Evolutionary conservation across 2,797 vertebrate species (phyloP).

Genomic region (Synaphobranchus kaupii): DNA sequence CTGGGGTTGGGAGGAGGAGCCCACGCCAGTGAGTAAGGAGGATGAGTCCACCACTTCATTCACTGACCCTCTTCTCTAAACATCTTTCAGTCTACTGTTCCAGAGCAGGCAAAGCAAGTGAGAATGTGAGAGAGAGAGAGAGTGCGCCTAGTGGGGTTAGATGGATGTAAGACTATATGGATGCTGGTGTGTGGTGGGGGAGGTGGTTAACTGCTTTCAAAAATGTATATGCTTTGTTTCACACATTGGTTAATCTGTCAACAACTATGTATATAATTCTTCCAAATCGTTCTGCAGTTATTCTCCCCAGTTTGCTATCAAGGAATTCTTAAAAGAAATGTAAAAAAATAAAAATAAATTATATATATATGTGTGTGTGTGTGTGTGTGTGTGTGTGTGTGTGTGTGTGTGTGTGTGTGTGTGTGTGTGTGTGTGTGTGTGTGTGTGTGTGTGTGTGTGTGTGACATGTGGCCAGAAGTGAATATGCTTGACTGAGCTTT

Average conservation of each 20-base stretch:
- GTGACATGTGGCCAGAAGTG: not conserved
- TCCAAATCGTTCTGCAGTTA: not conserved
- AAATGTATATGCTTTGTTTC: not conserved
- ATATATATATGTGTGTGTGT: no score
- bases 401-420: not conserved
- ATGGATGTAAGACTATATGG: not conserved
- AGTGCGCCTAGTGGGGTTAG: not conserved
- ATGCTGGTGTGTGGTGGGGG: slow-evolving; percentile 29
- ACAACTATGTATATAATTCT: not conserved
- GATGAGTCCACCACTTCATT: slow-evolving; percentile 73
- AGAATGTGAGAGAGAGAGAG: slow-evolving; percentile 4
- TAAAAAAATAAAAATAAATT: no score
- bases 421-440: no score
- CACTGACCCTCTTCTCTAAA: slow-evolving; percentile 61
- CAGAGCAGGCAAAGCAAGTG: slow-evolving; percentile 21
- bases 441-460: no score
- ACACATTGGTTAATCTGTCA: not conserved
- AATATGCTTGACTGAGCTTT: not conserved
- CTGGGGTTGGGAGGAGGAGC: slow-evolving; percentile 78
- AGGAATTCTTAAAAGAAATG: not conserved
- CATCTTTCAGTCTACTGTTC: slow-evolving; percentile 55
- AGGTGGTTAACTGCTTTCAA: slow-evolving; percentile 1
- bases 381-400: not conserved
- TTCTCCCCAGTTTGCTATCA: not conserved
- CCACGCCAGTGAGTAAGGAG: slow-evolving; percentile 70